Conservation (phyloP, 2,797 vertebrate species). For the Channa striata region DNA sequence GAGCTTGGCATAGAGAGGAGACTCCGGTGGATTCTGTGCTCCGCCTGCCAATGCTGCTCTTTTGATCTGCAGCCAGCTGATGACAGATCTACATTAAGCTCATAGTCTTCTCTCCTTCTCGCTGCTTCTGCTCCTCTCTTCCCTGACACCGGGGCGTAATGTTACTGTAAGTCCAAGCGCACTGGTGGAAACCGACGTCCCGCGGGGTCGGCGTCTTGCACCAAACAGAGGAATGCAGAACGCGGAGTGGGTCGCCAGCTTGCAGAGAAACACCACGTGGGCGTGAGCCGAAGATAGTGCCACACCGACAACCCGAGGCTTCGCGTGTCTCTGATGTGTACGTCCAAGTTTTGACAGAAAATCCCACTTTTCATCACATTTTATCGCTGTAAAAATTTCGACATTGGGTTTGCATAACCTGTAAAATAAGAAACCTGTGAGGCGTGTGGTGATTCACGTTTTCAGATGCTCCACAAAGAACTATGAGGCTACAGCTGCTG, state of each 20-base stretch:
- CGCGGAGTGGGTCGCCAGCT: slow-evolving; percentile 58
- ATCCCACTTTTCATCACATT: slow-evolving; percentile 4
- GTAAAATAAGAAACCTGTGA: not conserved
- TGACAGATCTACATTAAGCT: slow-evolving; percentile 83
- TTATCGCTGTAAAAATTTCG: not conserved
- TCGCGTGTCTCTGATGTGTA: slow-evolving; percentile 37
- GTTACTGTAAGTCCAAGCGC: slow-evolving; percentile 48
- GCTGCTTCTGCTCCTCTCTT: slow-evolving; percentile 44
- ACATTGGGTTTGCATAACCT: not conserved
- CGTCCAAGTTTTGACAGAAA: slow-evolving; percentile 16
- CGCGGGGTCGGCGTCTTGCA: slow-evolving; percentile 37
- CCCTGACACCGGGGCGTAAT: slow-evolving; percentile 48
- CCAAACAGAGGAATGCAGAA: slow-evolving; percentile 45
- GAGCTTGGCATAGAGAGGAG: slow-evolving; percentile 67
- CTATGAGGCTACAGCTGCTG: not conserved
- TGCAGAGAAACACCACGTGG: slow-evolving; percentile 48
- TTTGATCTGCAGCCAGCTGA: slow-evolving; percentile 83
- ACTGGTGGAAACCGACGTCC: slow-evolving; percentile 36
- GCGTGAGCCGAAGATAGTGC: slow-evolving; percentile 51
- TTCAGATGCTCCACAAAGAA: not conserved
- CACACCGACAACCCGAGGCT: slow-evolving; percentile 30
- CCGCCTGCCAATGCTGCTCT: slow-evolving; percentile 78
- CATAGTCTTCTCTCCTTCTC: slow-evolving; percentile 53
- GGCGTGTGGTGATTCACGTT: not conserved
- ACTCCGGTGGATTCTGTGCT: slow-evolving; percentile 72